Conservation (phyloP, 2,888 invertebrate genomes). For the Andrena bicolor region DNA sequence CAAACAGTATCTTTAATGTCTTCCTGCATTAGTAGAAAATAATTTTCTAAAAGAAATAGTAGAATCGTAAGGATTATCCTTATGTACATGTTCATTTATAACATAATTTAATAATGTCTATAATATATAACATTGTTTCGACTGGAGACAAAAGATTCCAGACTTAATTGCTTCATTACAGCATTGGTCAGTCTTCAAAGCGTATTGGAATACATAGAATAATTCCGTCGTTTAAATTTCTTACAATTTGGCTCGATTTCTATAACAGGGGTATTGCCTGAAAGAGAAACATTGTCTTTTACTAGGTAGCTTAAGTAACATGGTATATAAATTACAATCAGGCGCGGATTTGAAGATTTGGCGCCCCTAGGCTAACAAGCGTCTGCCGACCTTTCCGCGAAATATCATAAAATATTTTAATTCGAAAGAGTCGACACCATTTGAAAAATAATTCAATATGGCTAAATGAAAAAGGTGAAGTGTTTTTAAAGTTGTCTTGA, state of each 20-base stretch:
- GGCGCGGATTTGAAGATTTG: too few species aligned
- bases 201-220: slow-evolving; percentile 82
- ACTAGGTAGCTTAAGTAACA: slow-evolving; percentile 11
- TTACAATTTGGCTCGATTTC: slow-evolving; percentile 77
- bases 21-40: slow-evolving; percentile 8
- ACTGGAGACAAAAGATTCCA: slow-evolving; percentile 4
- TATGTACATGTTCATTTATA: slow-evolving; percentile 15
- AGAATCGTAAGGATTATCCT: neutral
- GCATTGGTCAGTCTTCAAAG: slow-evolving; percentile 54
- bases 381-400: too few species aligned
- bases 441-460: too few species aligned
- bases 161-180: slow-evolving; percentile 3
- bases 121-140: slow-evolving; percentile 12
- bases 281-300: slow-evolving; percentile 42
- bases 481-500: too few species aligned
- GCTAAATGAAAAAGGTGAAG: too few species aligned
- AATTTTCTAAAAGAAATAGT: slow-evolving; percentile 9
- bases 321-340: neutral
- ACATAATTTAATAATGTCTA: neutral
- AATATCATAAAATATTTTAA: too few species aligned
- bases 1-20: slow-evolving; percentile 16
- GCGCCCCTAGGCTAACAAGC: too few species aligned
- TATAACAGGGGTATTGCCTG: slow-evolving; percentile 57
- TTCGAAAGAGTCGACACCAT: too few species aligned
- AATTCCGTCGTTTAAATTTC: slow-evolving; percentile 85